Evolutionary conservation across 2,113 vertebrate species (phyloP).

Genomic region (Piprites chloris): DNA sequence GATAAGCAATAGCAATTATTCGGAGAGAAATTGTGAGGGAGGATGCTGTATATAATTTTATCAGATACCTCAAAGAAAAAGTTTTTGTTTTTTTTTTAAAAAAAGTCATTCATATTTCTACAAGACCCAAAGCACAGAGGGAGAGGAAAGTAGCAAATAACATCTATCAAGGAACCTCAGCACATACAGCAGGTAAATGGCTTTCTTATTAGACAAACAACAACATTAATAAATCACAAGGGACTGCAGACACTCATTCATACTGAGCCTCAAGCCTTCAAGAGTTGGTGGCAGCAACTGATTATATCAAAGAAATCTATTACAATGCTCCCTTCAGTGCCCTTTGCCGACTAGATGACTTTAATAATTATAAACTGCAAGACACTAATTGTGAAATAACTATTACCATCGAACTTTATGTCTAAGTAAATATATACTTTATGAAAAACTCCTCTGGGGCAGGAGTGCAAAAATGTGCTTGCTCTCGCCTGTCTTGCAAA

Average conservation of each 20-base stretch:
- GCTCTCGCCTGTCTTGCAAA: neutral
- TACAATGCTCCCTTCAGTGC: neutral
- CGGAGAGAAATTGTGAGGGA: neutral
- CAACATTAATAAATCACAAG: constrained; percentile 32
- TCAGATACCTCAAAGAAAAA: neutral
- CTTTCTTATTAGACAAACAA: constrained; percentile 43
- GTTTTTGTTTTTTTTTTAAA: no score
- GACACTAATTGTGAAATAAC: constrained; percentile 12
- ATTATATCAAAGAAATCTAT: constrained; percentile 7
- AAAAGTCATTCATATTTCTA: neutral
- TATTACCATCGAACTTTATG: constrained; percentile 6
- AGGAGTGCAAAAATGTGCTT: neutral
- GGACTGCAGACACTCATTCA: neutral
- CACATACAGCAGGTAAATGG: constrained; percentile 4
- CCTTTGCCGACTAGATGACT: constrained; percentile 17
- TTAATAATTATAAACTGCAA: constrained; percentile 47
- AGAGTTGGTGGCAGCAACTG: neutral
- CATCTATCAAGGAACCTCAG: neutral
- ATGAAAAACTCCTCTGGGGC: neutral
- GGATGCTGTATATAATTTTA: neutral
- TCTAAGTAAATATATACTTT: constrained; percentile 41
- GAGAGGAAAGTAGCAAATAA: neutral
- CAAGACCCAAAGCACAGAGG: neutral
- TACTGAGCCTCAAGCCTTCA: neutral
- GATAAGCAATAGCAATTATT: neutral